Conservation (phyloP, 2,888 invertebrate genomes). For the Clusia tigrina region DNA sequence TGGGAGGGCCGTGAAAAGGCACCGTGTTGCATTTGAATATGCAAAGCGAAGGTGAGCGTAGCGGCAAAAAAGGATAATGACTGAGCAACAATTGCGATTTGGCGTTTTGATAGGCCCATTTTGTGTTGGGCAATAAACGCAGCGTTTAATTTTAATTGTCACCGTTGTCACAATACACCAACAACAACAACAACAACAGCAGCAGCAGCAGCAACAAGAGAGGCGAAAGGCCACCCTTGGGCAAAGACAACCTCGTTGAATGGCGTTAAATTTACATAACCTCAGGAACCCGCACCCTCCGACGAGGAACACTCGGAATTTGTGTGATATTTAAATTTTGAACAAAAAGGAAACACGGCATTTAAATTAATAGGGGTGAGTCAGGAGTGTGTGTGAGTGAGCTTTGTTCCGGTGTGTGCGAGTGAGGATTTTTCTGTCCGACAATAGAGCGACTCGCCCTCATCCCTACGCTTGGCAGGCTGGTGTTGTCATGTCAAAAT, state of each 20-base stretch:
- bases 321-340: not conserved
- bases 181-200: conserved; percentile 14
- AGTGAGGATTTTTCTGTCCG: too few relatives aligned
- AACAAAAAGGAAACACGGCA: not conserved
- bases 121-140: conserved; percentile 54
- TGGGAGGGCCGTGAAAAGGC: not conserved
- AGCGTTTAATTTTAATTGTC: conserved; percentile 47
- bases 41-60: not conserved
- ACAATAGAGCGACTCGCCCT: too few relatives aligned
- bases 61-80: too few relatives aligned
- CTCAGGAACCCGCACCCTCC: conserved; percentile 22
- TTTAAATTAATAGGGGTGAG: conserved; percentile 22
- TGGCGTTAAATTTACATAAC: conserved; percentile 43
- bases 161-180: conserved; percentile 41
- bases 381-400: too few relatives aligned
- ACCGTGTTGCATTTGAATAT: conserved; percentile 3
- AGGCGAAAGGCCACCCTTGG: too few relatives aligned
- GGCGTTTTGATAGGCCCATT: conserved; percentile 35
- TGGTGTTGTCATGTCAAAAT: not conserved
- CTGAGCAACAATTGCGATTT: not conserved
- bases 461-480: too few relatives aligned
- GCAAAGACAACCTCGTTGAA: conserved; percentile 21
- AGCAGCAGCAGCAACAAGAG: too few relatives aligned
- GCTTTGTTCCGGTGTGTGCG: not conserved
- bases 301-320: not conserved